Conservation (phyloP, 2,113 vertebrate genomes). For the Xiphophorus maculatus region DNA sequence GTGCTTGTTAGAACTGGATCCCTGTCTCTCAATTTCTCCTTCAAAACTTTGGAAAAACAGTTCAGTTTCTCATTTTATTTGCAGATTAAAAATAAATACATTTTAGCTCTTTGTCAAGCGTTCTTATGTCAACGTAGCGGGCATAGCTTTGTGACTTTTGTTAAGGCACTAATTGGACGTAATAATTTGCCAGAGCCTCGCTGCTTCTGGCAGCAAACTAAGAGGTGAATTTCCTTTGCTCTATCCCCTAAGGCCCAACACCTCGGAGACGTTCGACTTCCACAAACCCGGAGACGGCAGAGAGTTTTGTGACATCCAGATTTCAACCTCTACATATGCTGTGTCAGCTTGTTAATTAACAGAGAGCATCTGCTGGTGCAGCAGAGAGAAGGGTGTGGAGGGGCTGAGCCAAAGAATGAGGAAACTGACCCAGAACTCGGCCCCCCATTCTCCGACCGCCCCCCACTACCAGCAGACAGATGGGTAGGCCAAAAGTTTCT, state of each 20-base stretch:
- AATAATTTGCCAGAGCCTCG: slow-evolving; percentile 1
- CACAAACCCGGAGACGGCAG: neutral
- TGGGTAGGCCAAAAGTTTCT: neutral
- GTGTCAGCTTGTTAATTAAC: slow-evolving; percentile 31
- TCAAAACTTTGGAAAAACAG: no score
- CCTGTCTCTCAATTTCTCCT: no score
- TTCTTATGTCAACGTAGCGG: no score
- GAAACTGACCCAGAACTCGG: neutral
- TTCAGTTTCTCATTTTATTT: no score
- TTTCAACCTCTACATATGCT: neutral
- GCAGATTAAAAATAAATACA: no score
- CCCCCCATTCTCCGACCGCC: neutral
- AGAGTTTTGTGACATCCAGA: neutral
- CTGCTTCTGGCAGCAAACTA: neutral
- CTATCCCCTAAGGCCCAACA: neutral
- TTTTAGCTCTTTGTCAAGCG: no score
- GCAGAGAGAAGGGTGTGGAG: neutral
- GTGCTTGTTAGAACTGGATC: no score
- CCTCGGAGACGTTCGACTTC: neutral
- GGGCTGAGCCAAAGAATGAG: slow-evolving; percentile 10
- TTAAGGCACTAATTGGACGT: slow-evolving; percentile 1
- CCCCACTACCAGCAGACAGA: neutral
- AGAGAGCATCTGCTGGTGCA: slow-evolving; percentile 23
- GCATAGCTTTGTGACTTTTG: neutral
- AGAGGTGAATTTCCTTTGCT: neutral